Percentiles rank a stretch among this genome's conserved stretches.
These are phyloP conservation scores for Silurus meridionalis DNA, from an alignment of 2,113 vertebrate species.

Conservation along the genomic window DNA sequence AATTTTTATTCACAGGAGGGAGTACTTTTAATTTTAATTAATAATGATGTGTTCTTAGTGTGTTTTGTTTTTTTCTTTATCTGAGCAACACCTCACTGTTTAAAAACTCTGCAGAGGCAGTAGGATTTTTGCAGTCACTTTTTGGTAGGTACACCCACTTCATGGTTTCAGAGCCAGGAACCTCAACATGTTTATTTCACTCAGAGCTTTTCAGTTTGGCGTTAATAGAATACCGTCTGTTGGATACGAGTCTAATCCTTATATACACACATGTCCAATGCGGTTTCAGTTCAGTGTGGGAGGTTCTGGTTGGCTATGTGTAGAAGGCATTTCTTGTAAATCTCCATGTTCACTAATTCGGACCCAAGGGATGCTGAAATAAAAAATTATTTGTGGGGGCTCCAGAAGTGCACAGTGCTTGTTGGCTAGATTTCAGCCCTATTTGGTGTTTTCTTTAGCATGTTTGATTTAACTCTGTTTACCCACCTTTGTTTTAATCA, in stretches of 20 bases:
- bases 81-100: not conserved
- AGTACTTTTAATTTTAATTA: not conserved
- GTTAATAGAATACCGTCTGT: constrained; percentile 43
- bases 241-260: constrained; percentile 41
- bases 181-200: constrained; percentile 45
- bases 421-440: not conserved
- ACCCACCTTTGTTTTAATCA: not conserved
- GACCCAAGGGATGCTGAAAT: not conserved
- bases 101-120: constrained; percentile 1
- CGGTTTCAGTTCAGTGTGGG: constrained; percentile 17
- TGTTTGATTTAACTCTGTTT: not conserved
- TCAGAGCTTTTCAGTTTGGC: constrained; percentile 25
- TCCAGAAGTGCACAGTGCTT: not conserved
- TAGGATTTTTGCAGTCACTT: constrained; percentile 35
- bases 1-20: not conserved
- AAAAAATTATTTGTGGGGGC: too few species aligned
- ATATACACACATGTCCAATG: constrained; percentile 31
- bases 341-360: not conserved
- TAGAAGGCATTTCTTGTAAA: not conserved
- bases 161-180: constrained; percentile 34
- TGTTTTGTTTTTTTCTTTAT: not conserved
- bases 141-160: constrained; percentile 41
- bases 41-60: not conserved
- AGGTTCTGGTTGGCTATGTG: constrained; percentile 14
- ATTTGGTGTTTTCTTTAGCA: not conserved